Evolutionary conservation across 2,113 vertebrate genomes (phyloP), one percentile per base, ranked within the genome.

Genomic region (Labeo rohita): DNA sequence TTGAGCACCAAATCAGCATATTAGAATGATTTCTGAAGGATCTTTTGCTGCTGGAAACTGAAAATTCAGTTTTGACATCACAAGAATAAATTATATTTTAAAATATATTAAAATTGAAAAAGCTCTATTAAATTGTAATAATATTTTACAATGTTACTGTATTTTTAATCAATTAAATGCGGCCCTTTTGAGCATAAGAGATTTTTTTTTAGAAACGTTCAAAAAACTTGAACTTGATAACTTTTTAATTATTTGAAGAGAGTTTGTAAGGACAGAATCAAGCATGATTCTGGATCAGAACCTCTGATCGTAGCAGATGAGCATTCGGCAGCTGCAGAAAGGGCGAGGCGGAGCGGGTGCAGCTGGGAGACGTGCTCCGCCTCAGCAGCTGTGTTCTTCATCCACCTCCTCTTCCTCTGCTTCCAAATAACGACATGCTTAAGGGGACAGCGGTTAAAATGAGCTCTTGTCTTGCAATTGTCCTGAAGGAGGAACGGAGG

Each of bases 381-480:
- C 52, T 80, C 89, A 82, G 87, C 91, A 92, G 92, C 90, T 93
- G 92, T 65, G 92, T 83, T 85, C 89, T 68, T 75, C 86, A 47
- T 78, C 45, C 79, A 86, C 74, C 68, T 80, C 59, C 18, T 59
- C 83, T 80, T 76, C 80, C 70, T 84, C 83, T 39, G 70, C 68
- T 23, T 10, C 61, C 54, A 36, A 83, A 79, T 84, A 23, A 39
- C 18, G 18, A 49, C 68, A 47, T 34, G 86, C 87, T 83, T 34
- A 52, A 70, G 87, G 88, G 86, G 80, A 74, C 47, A 43, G 56
- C 70, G 66, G 50, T 79, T 88, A 85, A 85, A 90, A 88, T 84
- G 83, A 84, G 80, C 75, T 89, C 75, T 61, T 86, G 74, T 90
- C 82, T 73, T 78, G 50, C 54, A 82, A 18, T 81, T 86, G 78